A percentile compares a stretch with the other conserved stretches of the same genome.
These are phyloP conservation scores for Stenodera caucasica DNA, from an alignment of 2,888 invertebrate species.

Conservation along the genomic window DNA sequence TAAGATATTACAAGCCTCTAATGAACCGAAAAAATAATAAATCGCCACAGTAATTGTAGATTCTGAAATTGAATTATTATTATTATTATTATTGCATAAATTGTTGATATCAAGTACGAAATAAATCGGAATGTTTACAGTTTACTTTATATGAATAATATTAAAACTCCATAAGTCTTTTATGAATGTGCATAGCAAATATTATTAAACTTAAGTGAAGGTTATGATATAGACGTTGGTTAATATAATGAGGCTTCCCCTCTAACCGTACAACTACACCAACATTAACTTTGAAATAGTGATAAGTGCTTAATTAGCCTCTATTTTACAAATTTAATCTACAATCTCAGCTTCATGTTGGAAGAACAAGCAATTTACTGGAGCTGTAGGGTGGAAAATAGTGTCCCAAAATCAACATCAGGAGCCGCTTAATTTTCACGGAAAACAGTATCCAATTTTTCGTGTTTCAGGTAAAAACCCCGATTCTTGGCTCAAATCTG, in stretches of 20 bases:
- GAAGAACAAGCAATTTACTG: too few relatives aligned
- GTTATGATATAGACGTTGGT: constrained; percentile 20
- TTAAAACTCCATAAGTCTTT: too few relatives aligned
- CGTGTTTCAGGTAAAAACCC: too few relatives aligned
- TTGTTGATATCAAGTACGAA: constrained; percentile 13
- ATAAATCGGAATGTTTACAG: background rate
- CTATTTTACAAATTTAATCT: constrained; percentile 32
- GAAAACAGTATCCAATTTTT: too few relatives aligned
- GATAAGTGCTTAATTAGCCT: constrained; percentile 34
- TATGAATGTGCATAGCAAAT: background rate
- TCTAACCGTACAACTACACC: constrained; percentile 29
- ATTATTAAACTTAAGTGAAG: constrained; percentile 5
- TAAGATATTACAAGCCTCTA: constrained; percentile 4
- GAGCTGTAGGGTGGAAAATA: too few relatives aligned
- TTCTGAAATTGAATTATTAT: constrained; percentile 14
- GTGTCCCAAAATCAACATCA: too few relatives aligned
- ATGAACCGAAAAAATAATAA: constrained; percentile 14
- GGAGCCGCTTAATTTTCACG: too few relatives aligned
- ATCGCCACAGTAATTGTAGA: background rate
- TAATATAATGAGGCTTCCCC: constrained; percentile 30
- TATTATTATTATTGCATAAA: constrained; percentile 6
- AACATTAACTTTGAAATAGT: constrained; percentile 32
- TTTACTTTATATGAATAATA: background rate
- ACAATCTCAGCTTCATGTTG: too few relatives aligned
- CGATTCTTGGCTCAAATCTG: too few relatives aligned